Percentiles rank a stretch among this genome's conserved stretches.
phyloP scores from a whole-genome alignment of 1,140 invertebrate genomes.

The Lepidurus couesii region DNA sequence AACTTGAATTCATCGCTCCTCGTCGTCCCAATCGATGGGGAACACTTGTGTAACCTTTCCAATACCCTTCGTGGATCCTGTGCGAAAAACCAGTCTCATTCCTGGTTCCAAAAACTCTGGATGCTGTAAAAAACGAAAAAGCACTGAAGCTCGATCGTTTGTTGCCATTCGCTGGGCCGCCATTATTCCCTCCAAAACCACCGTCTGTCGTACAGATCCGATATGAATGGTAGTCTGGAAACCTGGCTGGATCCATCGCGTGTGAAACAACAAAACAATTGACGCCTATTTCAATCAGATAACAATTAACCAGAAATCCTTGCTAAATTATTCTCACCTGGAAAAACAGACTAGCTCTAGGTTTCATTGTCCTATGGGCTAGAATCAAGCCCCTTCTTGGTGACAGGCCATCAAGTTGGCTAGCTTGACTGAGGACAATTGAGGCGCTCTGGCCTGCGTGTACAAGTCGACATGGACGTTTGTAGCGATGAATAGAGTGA shows the following conservation, averaged over 20 bases:
- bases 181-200: slow-evolving; percentile 69
- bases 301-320: slow-evolving; percentile 47
- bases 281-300: slow-evolving; percentile 57
- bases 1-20: neutral
- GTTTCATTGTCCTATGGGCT: slow-evolving; percentile 35
- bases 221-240: slow-evolving; percentile 93
- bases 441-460: slow-evolving; percentile 86
- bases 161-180: slow-evolving; percentile 56
- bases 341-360: slow-evolving; percentile 37
- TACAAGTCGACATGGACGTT: slow-evolving; percentile 77
- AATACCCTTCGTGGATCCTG: slow-evolving; percentile 81
- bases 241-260: slow-evolving; percentile 72
- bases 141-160: slow-evolving; percentile 75
- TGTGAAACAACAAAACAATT: slow-evolving; percentile 77
- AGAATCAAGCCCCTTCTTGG: slow-evolving; percentile 71
- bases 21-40: slow-evolving; percentile 45
- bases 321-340: slow-evolving; percentile 35
- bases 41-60: slow-evolving; percentile 85
- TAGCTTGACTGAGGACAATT: slow-evolving; percentile 59
- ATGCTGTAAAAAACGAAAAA: slow-evolving; percentile 81
- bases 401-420: slow-evolving; percentile 50
- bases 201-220: slow-evolving; percentile 90
- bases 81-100: slow-evolving; percentile 76
- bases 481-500: slow-evolving; percentile 81
- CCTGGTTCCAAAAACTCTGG: slow-evolving; percentile 90